phyloP scores from a whole-genome alignment of 1,140 invertebrate species.

The Drosophila paulistorum region DNA sequence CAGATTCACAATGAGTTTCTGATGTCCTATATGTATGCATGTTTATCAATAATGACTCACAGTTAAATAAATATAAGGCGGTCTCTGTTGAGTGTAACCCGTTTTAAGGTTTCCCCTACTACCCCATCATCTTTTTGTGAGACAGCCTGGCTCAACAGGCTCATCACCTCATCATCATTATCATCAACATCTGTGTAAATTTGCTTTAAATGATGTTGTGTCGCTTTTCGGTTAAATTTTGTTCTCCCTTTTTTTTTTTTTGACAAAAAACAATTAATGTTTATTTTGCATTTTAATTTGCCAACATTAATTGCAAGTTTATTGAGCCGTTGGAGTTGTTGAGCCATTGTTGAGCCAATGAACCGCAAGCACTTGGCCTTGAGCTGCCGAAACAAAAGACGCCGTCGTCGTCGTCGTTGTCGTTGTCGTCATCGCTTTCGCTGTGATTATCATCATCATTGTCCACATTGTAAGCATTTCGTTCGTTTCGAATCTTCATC shows the following conservation, averaged over 20 bases:
- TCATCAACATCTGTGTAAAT: background rate
- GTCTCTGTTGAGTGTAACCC: background rate
- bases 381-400: slow-evolving; percentile 27
- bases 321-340: slow-evolving; percentile 59
- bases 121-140: background rate
- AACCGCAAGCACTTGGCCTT: slow-evolving; percentile 65
- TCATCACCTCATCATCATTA: background rate
- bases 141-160: slow-evolving; percentile 1
- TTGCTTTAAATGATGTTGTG: background rate
- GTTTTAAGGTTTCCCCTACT: background rate
- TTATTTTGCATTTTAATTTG: slow-evolving; percentile 82
- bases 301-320: slow-evolving; percentile 81
- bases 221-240: slow-evolving; percentile 11
- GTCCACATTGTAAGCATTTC: background rate
- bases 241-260: background rate
- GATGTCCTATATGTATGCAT: background rate
- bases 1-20: background rate
- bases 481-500: background rate
- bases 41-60: background rate
- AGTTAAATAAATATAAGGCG: background rate
- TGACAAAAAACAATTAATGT: slow-evolving; percentile 77
- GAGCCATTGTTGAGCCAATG: slow-evolving; percentile 62
- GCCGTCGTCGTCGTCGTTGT: background rate
- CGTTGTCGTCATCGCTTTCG: background rate
- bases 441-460: background rate